These are phyloP conservation scores for Felis chaus DNA, from an alignment of 2,113 vertebrate species.

Conservation along the genomic window DNA sequence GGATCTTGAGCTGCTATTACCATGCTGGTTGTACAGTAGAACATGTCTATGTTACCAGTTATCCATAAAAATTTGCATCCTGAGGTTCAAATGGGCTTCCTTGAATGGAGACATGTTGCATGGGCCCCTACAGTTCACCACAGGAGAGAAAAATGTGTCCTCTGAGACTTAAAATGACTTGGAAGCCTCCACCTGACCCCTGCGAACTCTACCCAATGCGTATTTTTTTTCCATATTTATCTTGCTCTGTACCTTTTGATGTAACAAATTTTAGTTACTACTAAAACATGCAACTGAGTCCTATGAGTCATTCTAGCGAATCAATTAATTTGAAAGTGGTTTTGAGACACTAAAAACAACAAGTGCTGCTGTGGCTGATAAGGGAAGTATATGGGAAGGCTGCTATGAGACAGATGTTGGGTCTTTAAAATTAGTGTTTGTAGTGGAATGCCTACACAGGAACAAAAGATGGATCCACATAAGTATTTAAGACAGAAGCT, in stretches of 20 bases:
- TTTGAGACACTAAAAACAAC: background rate
- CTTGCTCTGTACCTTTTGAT: background rate
- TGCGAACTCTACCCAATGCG: background rate
- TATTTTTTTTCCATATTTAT: background rate
- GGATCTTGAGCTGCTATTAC: background rate
- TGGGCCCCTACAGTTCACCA: background rate
- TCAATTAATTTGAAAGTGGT: background rate
- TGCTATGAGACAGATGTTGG: background rate
- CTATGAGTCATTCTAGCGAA: background rate
- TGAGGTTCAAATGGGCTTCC: background rate
- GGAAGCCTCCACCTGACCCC: background rate
- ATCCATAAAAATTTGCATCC: background rate
- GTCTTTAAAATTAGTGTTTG: background rate
- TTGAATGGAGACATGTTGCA: background rate
- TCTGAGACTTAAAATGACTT: background rate
- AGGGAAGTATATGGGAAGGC: background rate
- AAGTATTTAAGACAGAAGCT: background rate
- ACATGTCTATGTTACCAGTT: background rate
- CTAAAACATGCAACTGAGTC: background rate
- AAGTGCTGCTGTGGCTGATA: background rate
- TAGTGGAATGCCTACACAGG: background rate
- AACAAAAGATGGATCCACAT: background rate
- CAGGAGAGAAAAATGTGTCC: background rate
- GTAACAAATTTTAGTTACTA: background rate
- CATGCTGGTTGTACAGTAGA: background rate